A percentile compares a stretch with the other conserved stretches of the same genome.
These are phyloP conservation scores for Mylabris sibirica DNA, from an alignment of 2,888 invertebrate species.

Conservation along the genomic window DNA sequence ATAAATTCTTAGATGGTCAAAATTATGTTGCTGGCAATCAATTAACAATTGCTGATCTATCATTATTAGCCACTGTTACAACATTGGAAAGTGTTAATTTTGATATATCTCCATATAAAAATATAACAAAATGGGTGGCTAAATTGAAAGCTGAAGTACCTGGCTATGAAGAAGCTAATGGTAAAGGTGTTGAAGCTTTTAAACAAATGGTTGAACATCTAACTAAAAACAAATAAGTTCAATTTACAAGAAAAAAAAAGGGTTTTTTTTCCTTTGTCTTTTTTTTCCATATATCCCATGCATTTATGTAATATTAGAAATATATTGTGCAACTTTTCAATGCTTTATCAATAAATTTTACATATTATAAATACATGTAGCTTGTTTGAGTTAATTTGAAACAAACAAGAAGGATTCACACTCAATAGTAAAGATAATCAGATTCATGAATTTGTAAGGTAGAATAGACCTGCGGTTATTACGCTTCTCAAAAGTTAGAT, in stretches of 20 bases:
- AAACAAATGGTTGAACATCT: slow-evolving; percentile 51
- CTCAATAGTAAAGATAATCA: too few species aligned
- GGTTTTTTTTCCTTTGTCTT: neutral
- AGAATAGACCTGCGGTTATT: too few species aligned
- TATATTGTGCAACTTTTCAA: too few species aligned
- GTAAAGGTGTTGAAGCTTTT: slow-evolving; percentile 52
- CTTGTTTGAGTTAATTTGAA: too few species aligned
- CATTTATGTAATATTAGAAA: neutral
- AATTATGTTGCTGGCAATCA: slow-evolving; percentile 76
- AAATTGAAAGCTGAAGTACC: slow-evolving; percentile 67
- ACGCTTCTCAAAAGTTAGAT: too few species aligned
- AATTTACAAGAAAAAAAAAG: neutral
- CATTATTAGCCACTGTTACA: slow-evolving; percentile 73
- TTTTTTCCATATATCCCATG: neutral
- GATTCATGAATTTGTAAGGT: too few species aligned
- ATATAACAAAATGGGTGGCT: slow-evolving; percentile 71
- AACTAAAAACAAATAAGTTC: slow-evolving; percentile 42
- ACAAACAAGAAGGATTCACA: too few species aligned
- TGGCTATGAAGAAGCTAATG: slow-evolving; percentile 64
- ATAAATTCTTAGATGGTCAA: slow-evolving; percentile 75
- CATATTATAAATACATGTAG: too few species aligned
- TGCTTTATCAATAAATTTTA: too few species aligned
- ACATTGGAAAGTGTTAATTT: slow-evolving; percentile 70
- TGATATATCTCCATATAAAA: slow-evolving; percentile 74
- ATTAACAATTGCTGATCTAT: slow-evolving; percentile 81